Percentiles rank a stretch among this genome's conserved stretches.
phyloP scores from a whole-genome alignment of 2,797 vertebrate genomes.

The Octomys mimax region DNA sequence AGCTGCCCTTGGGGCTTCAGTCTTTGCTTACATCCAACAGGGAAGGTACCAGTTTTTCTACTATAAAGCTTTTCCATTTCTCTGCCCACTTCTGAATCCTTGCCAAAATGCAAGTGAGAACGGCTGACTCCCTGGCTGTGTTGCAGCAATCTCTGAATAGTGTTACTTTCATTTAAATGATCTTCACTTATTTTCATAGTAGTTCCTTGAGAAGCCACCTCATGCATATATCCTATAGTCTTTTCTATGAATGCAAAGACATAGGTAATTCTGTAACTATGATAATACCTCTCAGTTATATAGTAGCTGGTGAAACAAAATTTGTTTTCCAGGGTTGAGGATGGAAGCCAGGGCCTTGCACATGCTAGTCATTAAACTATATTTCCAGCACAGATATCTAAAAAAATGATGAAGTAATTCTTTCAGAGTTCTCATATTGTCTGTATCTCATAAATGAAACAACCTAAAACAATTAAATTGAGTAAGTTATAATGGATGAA shows the following conservation, averaged over 20 bases:
- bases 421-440: not conserved
- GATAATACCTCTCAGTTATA: conserved; percentile 9
- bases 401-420: conserved; percentile 57
- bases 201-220: not conserved
- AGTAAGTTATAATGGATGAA: conserved; percentile 46
- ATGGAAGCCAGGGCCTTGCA: not conserved
- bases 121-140: not conserved
- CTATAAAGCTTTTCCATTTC: not conserved
- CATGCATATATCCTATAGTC: not conserved
- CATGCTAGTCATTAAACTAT: not conserved
- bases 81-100: not conserved
- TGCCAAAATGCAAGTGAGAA: not conserved
- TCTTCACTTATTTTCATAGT: not conserved
- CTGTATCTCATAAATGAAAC: conserved; percentile 31
- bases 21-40: not conserved
- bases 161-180: conserved; percentile 1
- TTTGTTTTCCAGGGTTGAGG: not conserved
- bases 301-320: not conserved
- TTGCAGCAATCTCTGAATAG: not conserved
- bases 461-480: conserved; percentile 2
- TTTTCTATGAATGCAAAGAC: conserved; percentile 45
- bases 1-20: not conserved
- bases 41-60: not conserved
- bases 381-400: not conserved
- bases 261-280: conserved; percentile 22